Base-by-base conservation (phyloP, 2,888 invertebrate species). In the Fragum whitleyi region DNA sequence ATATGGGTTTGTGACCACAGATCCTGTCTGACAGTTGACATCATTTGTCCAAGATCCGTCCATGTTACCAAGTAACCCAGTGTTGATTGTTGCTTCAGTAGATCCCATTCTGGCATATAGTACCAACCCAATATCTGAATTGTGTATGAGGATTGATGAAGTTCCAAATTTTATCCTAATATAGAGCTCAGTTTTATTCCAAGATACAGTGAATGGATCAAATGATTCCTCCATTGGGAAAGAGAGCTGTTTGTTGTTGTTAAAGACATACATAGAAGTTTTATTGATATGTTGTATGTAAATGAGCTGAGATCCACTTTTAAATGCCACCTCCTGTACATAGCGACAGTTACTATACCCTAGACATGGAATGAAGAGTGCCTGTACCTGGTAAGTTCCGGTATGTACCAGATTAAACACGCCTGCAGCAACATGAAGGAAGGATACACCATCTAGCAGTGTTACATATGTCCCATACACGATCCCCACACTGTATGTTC, bases 11-110 rank as follows among this genome's bases (percentile, higher is more conserved):
- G 74, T 47, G 16, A 75, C 51, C 11, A 47, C 55, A 11, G 75
- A 75, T 11, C 74, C 77, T 57, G 19, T 77, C 7, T 62, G n/a
- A 59, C 80, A 78, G 26, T 83, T 65, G 2, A 90, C 59, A 68
- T 90, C 89, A 71, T 83, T 87, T 57, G 81, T 77, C 87, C 88
- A 87, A n/a, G 74, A 72, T 7, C 75, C 81, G 68, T 89, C 89
- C 9, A 81, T 53, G 51, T 83, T 85, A 11, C 90, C 90, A 0
- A 90, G 57, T 29, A 90, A 39, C 9, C 90, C 90, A 0, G 61
- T n/a, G 29, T 81, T 81, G 32, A 55, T 78, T 23, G 29, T 57
- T 32, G 81, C 78, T 62, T 81, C 74, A 69, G 65, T 61, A 16
- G 59, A 39, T 11, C 59, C 69, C 5, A 87, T 53, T 55, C 83